Evolutionary conservation across 2,888 invertebrate genomes (phyloP).

Genomic region (Ptychoptera albimana): DNA sequence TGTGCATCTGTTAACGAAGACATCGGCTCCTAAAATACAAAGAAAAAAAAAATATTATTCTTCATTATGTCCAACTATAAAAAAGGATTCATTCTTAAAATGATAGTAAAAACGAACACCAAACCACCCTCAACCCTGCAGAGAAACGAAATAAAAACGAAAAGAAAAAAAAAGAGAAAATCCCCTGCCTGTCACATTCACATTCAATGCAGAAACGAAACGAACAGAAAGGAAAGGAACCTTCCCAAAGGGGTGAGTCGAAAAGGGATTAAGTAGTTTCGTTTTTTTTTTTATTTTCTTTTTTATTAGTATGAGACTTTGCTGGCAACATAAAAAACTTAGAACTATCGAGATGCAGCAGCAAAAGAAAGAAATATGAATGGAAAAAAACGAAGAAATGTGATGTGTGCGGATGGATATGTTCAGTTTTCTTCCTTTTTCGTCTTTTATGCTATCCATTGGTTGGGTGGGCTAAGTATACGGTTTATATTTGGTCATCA

Average conservation of each 20-base stretch:
- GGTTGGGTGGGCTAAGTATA: neutral
- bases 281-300: neutral
- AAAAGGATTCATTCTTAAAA: neutral
- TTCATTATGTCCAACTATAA: neutral
- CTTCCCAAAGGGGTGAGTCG: neutral
- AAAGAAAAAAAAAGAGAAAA: neutral
- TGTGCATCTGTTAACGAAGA: constrained; percentile 1
- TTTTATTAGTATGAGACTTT: neutral
- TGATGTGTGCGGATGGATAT: too few relatives aligned
- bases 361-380: too few relatives aligned
- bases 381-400: too few relatives aligned
- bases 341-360: too few relatives aligned
- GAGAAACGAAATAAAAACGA: neutral
- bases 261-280: neutral
- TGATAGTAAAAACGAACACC: neutral
- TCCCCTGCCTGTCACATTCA: neutral
- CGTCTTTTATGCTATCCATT: neutral
- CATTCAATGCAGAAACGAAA: neutral
- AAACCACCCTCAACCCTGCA: neutral
- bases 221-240: neutral
- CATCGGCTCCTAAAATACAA: constrained; percentile 1
- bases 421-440: neutral
- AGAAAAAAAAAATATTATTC: neutral
- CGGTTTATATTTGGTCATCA: too few relatives aligned
- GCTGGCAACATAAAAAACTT: neutral